phyloP scores from a whole-genome alignment of 2,888 invertebrate species.

The Stictocephala bisonia region DNA sequence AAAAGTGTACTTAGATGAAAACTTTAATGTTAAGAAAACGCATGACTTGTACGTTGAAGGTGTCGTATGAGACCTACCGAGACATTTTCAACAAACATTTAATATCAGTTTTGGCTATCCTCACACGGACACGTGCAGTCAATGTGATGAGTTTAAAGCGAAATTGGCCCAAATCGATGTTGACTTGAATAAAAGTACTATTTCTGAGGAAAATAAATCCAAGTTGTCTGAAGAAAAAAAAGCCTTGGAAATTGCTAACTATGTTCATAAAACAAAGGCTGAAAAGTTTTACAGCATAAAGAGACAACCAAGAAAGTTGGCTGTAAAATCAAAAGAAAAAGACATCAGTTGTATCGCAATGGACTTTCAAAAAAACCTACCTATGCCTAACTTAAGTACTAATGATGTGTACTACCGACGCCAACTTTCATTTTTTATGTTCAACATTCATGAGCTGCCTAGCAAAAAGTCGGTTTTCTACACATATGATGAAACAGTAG shows the following conservation, averaged over 20 bases:
- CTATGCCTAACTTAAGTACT: slow-evolving; percentile 49
- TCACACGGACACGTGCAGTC: slow-evolving; percentile 39
- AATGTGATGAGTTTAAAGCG: slow-evolving; percentile 42
- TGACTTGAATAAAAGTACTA: background rate
- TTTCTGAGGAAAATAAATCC: slow-evolving; percentile 16
- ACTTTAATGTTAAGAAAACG: slow-evolving; percentile 42
- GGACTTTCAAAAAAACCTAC: slow-evolving; percentile 50
- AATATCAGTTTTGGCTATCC: slow-evolving; percentile 46
- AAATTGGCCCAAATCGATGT: slow-evolving; percentile 28
- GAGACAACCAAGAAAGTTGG: slow-evolving; percentile 14
- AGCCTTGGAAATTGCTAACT: slow-evolving; percentile 11
- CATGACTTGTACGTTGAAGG: slow-evolving; percentile 40
- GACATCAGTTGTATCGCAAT: slow-evolving; percentile 46
- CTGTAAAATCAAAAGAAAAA: slow-evolving; percentile 35
- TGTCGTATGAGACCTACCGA: slow-evolving; percentile 41
- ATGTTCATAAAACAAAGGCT: slow-evolving; percentile 47
- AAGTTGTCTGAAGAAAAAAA: slow-evolving; percentile 36
- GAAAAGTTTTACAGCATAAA: slow-evolving; percentile 46
- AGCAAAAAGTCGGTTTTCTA: slow-evolving; percentile 50
- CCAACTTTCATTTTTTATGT: slow-evolving; percentile 46
- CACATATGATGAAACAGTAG: slow-evolving; percentile 54
- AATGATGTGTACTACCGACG: slow-evolving; percentile 49
- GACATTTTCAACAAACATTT: slow-evolving; percentile 41
- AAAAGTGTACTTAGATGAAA: slow-evolving; percentile 33
- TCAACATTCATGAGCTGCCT: slow-evolving; percentile 48